Evolutionary conservation across 1,140 invertebrate species (phyloP), one percentile per base, ranked within the genome.

Genomic region (Telenomus remus): DNA sequence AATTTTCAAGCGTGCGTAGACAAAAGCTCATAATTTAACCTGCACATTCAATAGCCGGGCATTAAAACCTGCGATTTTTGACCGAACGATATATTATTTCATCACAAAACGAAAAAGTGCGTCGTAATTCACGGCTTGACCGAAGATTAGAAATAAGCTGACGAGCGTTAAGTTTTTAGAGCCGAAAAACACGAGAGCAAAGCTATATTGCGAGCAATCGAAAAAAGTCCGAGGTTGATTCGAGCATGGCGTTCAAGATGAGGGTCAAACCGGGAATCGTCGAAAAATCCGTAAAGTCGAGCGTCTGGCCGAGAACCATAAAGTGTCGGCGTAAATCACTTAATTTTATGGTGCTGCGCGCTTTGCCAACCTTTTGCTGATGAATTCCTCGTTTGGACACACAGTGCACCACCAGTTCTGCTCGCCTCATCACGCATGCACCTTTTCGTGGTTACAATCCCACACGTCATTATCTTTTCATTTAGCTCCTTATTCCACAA

Each of bases 311-410:
- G 73, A 78, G 82, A 80, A 81, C 82, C 85, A 87, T 88, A 87
- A 87, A 87, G 81, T 86, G 86, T 88, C 85, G 80, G 78, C 82
- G 85, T 88, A 88, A 87, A 88, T 88, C 87, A 87, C 78, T 84
- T 35, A 82, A 82, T 87, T 87, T 87, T 88, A 87, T 87, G 86
- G 86, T 87, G 84, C 82, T 84, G 82, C 84, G 79, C 84, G 85
- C n/a, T 85, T 86, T 84, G 80, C 86, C 84, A 87, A 86, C 83
- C 86, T 87, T 85, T 82, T 64, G 82, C 86, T 87, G 87, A 87
- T 88, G 87, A 88, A 87, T 87, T 87, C 85, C 85, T 86, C 75
- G 81, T 76, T 78, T 81, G 78, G 79, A 68, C 76, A 70, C 78
- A 79, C 78, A 60, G 47, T 56, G 61, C 61, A 75, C 78, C 53